Evolutionary conservation across 1,140 invertebrate genomes (phyloP).

Genomic region (Andricus grossulariae): DNA sequence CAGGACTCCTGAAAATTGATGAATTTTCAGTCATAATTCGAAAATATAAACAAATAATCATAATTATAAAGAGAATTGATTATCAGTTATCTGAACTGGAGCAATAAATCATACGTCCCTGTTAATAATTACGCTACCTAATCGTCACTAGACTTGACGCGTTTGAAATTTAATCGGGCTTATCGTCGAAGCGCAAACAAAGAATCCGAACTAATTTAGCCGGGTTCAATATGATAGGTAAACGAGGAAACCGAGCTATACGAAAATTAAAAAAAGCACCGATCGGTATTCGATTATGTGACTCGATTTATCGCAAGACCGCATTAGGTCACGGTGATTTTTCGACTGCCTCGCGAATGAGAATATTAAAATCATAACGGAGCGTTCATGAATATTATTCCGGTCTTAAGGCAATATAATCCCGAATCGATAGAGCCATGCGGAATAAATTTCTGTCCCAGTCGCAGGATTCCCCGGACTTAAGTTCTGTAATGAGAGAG

Average conservation of each 20-base stretch:
- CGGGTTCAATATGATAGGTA: not conserved
- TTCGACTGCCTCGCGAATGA: constrained; percentile 59
- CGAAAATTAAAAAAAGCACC: not conserved
- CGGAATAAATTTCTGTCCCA: constrained; percentile 68
- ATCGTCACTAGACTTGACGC: too few relatives aligned
- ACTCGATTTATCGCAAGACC: constrained; percentile 63
- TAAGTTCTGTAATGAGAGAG: constrained; percentile 44
- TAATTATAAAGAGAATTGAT: too few relatives aligned
- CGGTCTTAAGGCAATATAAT: constrained; percentile 72
- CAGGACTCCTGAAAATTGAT: too few relatives aligned
- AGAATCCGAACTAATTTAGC: not conserved
- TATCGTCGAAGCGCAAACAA: not conserved
- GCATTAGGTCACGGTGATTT: constrained; percentile 61
- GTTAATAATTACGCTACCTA: too few relatives aligned
- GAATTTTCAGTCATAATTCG: too few relatives aligned
- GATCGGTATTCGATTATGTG: constrained; percentile 59
- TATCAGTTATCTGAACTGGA: too few relatives aligned
- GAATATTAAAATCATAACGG: constrained; percentile 74
- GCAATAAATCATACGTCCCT: too few relatives aligned
- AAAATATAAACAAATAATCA: too few relatives aligned
- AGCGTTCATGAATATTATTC: constrained; percentile 72
- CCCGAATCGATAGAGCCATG: constrained; percentile 69
- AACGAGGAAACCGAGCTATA: not conserved
- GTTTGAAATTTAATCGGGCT: not conserved
- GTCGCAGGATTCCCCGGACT: constrained; percentile 33